Evolutionary conservation across 1,140 invertebrate species (phyloP).

Genomic region (Neodiprion virginianus): DNA sequence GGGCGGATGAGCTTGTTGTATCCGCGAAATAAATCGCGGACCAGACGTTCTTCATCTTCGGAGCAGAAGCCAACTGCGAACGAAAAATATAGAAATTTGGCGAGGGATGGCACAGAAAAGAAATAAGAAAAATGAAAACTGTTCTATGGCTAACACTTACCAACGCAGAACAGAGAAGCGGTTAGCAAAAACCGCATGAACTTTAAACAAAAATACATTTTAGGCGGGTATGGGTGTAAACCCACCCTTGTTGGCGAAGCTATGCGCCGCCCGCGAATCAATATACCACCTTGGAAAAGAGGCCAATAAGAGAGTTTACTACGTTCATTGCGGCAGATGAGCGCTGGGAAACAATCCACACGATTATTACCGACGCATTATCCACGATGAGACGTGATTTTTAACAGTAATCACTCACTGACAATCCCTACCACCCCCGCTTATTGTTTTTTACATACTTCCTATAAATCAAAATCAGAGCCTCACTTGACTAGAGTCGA

Average conservation of each 20-base stretch:
- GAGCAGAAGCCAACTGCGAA: constrained; percentile 71
- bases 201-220: constrained; percentile 51
- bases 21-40: constrained; percentile 95
- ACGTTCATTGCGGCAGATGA: not conserved
- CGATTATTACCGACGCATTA: too few species aligned
- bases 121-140: not conserved
- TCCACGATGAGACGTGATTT: too few species aligned
- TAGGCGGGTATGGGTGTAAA: constrained; percentile 35
- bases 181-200: constrained; percentile 48
- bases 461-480: too few species aligned
- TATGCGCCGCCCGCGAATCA: not conserved
- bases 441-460: too few species aligned
- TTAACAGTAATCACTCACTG: too few species aligned
- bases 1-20: constrained; percentile 99
- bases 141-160: constrained; percentile 35
- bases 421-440: too few species aligned
- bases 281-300: not conserved
- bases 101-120: not conserved
- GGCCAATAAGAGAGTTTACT: constrained; percentile 4
- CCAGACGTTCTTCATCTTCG: constrained; percentile 95
- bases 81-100: constrained; percentile 13
- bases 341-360: not conserved
- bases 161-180: constrained; percentile 49
- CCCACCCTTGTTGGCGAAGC: not conserved
- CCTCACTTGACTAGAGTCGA: too few species aligned